A percentile compares a stretch with the other conserved stretches of the same genome.
phyloP scores from a whole-genome alignment of 2,113 vertebrate species.

The Chlamydotis undulata region DNA sequence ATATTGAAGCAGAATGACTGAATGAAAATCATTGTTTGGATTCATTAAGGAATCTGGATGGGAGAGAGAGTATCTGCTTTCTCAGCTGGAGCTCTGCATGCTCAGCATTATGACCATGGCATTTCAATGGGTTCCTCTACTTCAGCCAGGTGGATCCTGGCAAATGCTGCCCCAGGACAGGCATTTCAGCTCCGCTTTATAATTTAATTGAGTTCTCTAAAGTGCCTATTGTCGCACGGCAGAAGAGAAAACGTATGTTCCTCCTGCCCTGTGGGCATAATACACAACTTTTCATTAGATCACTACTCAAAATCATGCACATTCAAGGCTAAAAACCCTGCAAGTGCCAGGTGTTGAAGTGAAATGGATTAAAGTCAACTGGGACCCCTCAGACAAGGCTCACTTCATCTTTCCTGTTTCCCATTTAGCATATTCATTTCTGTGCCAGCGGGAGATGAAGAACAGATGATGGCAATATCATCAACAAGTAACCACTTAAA shows the following conservation, averaged over 20 bases:
- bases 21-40: neutral
- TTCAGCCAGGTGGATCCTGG: neutral
- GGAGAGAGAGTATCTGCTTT: neutral
- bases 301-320: neutral
- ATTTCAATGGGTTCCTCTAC: neutral
- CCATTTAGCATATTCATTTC: neutral
- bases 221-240: neutral
- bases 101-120: accelerated
- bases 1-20: neutral
- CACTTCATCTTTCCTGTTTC: neutral
- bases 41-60: neutral
- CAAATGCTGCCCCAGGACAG: neutral
- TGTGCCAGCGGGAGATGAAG: neutral
- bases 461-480: neutral
- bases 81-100: neutral
- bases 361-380: neutral
- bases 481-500: neutral
- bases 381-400: neutral
- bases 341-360: neutral
- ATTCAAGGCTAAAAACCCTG: neutral
- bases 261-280: neutral
- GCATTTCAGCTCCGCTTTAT: neutral
- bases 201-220: neutral
- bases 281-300: neutral
- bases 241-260: neutral